phyloP scores from a whole-genome alignment of 2,888 invertebrate species.

The Drosophila meridionalis region DNA sequence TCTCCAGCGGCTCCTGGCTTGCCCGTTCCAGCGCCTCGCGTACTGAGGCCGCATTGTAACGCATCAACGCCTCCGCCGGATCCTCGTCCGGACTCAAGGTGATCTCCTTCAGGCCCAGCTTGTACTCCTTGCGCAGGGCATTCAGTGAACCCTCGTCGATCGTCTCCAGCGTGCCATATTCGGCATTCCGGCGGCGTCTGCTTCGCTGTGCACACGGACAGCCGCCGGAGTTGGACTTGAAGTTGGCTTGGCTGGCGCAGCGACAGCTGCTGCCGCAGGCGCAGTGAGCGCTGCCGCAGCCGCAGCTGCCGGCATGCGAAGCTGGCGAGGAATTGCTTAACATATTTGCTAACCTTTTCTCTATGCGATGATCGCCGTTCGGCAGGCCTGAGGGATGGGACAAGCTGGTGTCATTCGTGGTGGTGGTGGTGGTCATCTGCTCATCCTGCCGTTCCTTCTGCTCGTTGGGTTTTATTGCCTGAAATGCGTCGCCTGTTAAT shows the following conservation, averaged over 20 bases:
- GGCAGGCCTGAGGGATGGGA: neutral
- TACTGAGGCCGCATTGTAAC: slow-evolving; percentile 82
- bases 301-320: neutral
- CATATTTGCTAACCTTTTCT: slow-evolving; percentile 73
- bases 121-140: slow-evolving; percentile 80
- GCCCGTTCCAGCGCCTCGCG: slow-evolving; percentile 79
- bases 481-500: slow-evolving; percentile 85
- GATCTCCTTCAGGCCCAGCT: slow-evolving; percentile 80
- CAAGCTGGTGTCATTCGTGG: slow-evolving; percentile 19
- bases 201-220: slow-evolving; percentile 18
- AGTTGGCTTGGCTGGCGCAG: slow-evolving; percentile 3
- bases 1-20: slow-evolving; percentile 74
- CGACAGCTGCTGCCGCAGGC: slow-evolving; percentile 38
- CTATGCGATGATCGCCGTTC: slow-evolving; percentile 45
- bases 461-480: slow-evolving; percentile 72
- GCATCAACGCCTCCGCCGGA: slow-evolving; percentile 81
- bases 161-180: slow-evolving; percentile 77
- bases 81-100: slow-evolving; percentile 82
- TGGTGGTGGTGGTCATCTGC: slow-evolving; percentile 26
- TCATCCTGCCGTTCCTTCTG: slow-evolving; percentile 20
- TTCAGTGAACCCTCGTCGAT: slow-evolving; percentile 79
- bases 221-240: neutral
- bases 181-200: slow-evolving; percentile 52
- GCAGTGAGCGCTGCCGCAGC: slow-evolving; percentile 32
- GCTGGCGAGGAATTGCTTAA: slow-evolving; percentile 24